These are phyloP conservation scores for Scaptomyza parva DNA, from an alignment of 2,888 invertebrate species.

Conservation along the genomic window DNA sequence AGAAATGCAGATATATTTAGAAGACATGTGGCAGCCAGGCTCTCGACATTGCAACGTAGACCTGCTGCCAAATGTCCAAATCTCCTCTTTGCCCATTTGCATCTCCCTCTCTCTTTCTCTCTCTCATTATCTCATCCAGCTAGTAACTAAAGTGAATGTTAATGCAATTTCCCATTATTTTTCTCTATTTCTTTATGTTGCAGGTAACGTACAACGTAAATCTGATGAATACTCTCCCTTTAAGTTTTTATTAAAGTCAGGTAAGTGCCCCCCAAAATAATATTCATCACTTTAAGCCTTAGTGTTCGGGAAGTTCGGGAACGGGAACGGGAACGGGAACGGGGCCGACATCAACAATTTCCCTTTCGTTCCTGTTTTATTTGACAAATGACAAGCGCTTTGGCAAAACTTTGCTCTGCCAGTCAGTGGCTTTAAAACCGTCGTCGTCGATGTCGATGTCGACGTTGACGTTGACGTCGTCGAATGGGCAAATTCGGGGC, in stretches of 20 bases:
- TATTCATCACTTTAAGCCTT: neutral
- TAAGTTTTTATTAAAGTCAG: constrained; percentile 33
- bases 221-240: constrained; percentile 8
- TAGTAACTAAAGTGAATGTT: neutral
- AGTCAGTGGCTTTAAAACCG: constrained; percentile 35
- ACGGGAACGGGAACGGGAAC: too few species aligned
- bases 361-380: constrained; percentile 4
- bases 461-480: too few species aligned
- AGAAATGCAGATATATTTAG: too few species aligned
- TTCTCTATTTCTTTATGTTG: constrained; percentile 21
- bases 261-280: constrained; percentile 53
- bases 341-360: neutral
- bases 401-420: constrained; percentile 9
- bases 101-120: constrained; percentile 24
- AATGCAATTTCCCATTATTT: constrained; percentile 20
- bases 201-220: constrained; percentile 73
- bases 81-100: constrained; percentile 58
- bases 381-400: constrained; percentile 48
- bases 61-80: constrained; percentile 31
- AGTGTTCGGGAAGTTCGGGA: constrained; percentile 18
- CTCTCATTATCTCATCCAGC: too few species aligned
- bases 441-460: constrained; percentile 1
- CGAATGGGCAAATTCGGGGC: constrained; percentile 21
- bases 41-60: constrained; percentile 60
- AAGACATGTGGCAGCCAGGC: constrained; percentile 61